Percentiles rank a stretch among this genome's conserved stretches.
phyloP scores from a whole-genome alignment of 2,888 invertebrate genomes.

The Mechanitis mazaeus region DNA sequence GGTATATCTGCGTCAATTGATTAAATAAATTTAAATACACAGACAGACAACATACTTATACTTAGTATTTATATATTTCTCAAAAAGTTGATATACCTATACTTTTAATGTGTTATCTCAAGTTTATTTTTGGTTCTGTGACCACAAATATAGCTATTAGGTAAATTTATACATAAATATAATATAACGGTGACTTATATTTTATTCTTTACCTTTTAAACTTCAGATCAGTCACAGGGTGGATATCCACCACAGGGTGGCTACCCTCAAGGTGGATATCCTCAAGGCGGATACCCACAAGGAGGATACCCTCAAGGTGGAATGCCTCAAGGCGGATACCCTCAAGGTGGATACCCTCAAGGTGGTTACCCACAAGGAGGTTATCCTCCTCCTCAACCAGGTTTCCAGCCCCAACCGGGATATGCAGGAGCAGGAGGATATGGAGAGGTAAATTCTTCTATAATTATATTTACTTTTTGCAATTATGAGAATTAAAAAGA shows the following conservation, averaged over 20 bases:
- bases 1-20: no score
- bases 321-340: constrained; percentile 43
- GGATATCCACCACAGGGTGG: constrained; percentile 58
- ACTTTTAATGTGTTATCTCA: no score
- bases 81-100: no score
- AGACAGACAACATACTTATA: no score
- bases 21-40: no score
- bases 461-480: no score
- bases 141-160: no score
- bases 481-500: no score
- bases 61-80: no score
- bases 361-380: constrained; percentile 34
- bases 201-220: neutral
- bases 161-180: no score
- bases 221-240: constrained; percentile 38
- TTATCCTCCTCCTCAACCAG: constrained; percentile 41
- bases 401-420: constrained; percentile 41
- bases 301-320: constrained; percentile 37
- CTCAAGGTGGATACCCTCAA: constrained; percentile 34
- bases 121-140: no score
- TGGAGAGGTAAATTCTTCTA: constrained; percentile 49
- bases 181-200: no score
- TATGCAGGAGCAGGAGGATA: constrained; percentile 48
- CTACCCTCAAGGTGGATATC: constrained; percentile 45
- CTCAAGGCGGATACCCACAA: constrained; percentile 33